Base-by-base conservation (phyloP, 37 sponge, comb jelly and placozoan species). In the Geodia barretti region DNA sequence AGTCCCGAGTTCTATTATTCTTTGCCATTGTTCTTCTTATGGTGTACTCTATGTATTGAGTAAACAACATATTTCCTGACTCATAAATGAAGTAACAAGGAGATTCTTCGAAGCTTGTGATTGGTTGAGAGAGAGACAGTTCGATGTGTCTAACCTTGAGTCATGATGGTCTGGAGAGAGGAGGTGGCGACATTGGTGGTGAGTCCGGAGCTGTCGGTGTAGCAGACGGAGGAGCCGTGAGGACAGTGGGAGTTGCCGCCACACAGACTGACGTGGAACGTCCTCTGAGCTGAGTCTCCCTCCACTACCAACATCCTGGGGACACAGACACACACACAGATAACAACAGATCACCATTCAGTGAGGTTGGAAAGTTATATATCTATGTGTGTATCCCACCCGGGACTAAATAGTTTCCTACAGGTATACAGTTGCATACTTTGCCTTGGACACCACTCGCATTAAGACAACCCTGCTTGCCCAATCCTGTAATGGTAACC, bases 181-280 rank as follows among this genome's bases (percentile, higher is more conserved):
- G 39, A 81, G 28, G 73, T 33, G 62, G 73, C 82, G 1, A 81
- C 70, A 17, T 26, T 2, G 2, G 8, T 64, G 30, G 34, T 7
- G 1, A 26, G 1, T 74, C 32, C 54, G 25, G 2, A 28, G 73
- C 23, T 47, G 54, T 47, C 54, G 14, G 14, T 47, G 54, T 47
- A 21, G 30, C 82, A 81, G 28, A 72, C 82, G 17, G 82, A 81
- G 19, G 20, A 31, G 40, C 39, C 72, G 14, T 43, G 36, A 20
- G 9, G 28, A 60, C 73, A 72, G 29, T 35, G 38, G 4, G 7
- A 24, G 0, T 59, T 23, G 8, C 34, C 9, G 9, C 73, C 82
- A 72, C 82, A 81, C 67, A 81, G 63, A 36, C 54, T 81, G 28
- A 81, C 73, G 30, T 71, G 37, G 41, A 41, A 81, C 1, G 72